Evolutionary conservation across 2,888 invertebrate species (phyloP).

Genomic region (Drosophila formosana): DNA sequence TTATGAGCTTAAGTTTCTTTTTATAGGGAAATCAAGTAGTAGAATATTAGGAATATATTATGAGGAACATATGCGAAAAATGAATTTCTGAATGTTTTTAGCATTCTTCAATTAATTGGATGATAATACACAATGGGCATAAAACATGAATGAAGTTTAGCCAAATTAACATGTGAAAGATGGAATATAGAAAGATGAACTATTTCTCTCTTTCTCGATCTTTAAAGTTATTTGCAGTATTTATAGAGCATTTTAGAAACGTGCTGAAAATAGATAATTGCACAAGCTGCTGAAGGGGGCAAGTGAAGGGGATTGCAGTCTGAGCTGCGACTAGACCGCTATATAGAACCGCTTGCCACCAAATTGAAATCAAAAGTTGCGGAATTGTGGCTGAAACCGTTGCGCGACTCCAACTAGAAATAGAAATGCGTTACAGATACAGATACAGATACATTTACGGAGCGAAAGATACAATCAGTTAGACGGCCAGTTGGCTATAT

Average conservation of each 20-base stretch:
- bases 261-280: constrained; percentile 40
- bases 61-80: constrained; percentile 11
- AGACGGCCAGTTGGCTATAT: constrained; percentile 49
- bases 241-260: constrained; percentile 32
- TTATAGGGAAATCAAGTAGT: neutral
- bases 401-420: constrained; percentile 29
- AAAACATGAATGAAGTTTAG: neutral
- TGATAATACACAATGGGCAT: constrained; percentile 6
- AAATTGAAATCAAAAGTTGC: constrained; percentile 70
- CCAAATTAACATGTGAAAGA: constrained; percentile 7
- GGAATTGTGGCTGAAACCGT: constrained; percentile 59
- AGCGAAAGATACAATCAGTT: constrained; percentile 42
- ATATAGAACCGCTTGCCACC: constrained; percentile 50
- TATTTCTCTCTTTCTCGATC: neutral
- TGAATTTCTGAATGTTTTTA: constrained; percentile 1
- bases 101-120: constrained; percentile 23
- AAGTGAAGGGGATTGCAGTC: neutral
- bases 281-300: constrained; percentile 29
- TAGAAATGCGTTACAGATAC: constrained; percentile 34
- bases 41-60: constrained; percentile 7
- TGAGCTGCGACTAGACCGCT: constrained; percentile 47
- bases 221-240: neutral
- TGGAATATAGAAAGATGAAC: neutral
- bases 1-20: constrained; percentile 5
- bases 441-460: constrained; percentile 18